Evolutionary conservation across 2,797 vertebrate species (phyloP).

Genomic region (Neostethus bicornis): DNA sequence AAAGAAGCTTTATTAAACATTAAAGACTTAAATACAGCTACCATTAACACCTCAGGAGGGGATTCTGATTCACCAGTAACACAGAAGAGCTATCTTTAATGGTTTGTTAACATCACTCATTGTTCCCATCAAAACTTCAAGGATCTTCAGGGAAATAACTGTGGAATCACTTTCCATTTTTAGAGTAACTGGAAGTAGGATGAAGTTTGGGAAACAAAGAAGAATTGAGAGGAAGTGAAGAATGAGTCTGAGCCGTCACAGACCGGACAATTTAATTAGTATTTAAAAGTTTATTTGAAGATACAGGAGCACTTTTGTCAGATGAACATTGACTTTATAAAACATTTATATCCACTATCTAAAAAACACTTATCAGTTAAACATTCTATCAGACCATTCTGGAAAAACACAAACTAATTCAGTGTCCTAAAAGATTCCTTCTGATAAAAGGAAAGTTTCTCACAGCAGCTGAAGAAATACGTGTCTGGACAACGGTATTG

Average conservation of each 20-base stretch:
- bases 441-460: background rate
- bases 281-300: background rate
- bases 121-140: constrained; percentile 64
- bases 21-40: constrained; percentile 66
- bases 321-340: too few species aligned
- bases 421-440: constrained; percentile 11
- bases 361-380: too few species aligned
- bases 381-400: background rate
- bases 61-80: constrained; percentile 70
- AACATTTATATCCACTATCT: too few species aligned
- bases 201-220: constrained; percentile 28
- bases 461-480: constrained; percentile 27
- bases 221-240: background rate
- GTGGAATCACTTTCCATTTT: constrained; percentile 5
- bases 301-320: background rate
- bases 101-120: constrained; percentile 63
- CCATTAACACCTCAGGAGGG: constrained; percentile 66
- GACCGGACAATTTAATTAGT: background rate
- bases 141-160: constrained; percentile 23
- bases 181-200: constrained; percentile 34
- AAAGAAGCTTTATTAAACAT: constrained; percentile 68
- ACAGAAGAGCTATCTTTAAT: constrained; percentile 43
- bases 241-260: background rate
- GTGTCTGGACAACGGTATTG: constrained; percentile 42
- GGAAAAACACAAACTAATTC: constrained; percentile 10